These are phyloP conservation scores for Andrena hattorfiana DNA, from an alignment of 2,888 invertebrate species.

Conservation along the genomic window DNA sequence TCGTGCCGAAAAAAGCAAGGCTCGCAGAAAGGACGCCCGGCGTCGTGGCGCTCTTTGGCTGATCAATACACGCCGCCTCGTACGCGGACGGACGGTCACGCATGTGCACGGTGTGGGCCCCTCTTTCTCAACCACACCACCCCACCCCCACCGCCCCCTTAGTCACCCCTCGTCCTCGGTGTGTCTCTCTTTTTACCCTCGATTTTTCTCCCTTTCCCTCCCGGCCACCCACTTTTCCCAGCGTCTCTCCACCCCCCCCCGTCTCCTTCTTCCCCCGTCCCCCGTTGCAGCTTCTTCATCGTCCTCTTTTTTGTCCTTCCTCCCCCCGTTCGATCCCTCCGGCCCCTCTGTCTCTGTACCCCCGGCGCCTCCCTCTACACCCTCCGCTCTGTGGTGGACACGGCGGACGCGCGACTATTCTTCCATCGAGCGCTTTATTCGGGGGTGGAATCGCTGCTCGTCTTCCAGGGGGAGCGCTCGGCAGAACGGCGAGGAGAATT, in stretches of 20 bases:
- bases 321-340: neutral
- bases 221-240: conserved; percentile 49
- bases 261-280: conserved; percentile 48
- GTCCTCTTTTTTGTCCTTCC: conserved; percentile 29
- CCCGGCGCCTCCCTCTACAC: neutral
- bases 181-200: conserved; percentile 46
- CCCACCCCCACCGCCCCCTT: neutral
- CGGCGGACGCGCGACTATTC: conserved; percentile 30
- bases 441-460: neutral
- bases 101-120: conserved; percentile 83
- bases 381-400: conserved; percentile 27
- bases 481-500: too few relatives aligned
- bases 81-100: conserved; percentile 85
- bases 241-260: conserved; percentile 54
- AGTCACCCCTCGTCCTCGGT: conserved; percentile 20
- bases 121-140: conserved; percentile 31
- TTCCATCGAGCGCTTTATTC: conserved; percentile 27
- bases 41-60: conserved; percentile 85
- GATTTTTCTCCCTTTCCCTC: conserved; percentile 51
- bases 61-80: conserved; percentile 85
- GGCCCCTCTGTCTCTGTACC: conserved; percentile 34
- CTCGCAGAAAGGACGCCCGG: conserved; percentile 85
- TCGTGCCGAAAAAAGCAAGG: conserved; percentile 83
- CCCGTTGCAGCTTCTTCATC: conserved; percentile 41
- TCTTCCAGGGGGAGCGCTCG: conserved; percentile 2